Conservation (phyloP, 2,888 invertebrate genomes). For the Anorthoa munda region DNA sequence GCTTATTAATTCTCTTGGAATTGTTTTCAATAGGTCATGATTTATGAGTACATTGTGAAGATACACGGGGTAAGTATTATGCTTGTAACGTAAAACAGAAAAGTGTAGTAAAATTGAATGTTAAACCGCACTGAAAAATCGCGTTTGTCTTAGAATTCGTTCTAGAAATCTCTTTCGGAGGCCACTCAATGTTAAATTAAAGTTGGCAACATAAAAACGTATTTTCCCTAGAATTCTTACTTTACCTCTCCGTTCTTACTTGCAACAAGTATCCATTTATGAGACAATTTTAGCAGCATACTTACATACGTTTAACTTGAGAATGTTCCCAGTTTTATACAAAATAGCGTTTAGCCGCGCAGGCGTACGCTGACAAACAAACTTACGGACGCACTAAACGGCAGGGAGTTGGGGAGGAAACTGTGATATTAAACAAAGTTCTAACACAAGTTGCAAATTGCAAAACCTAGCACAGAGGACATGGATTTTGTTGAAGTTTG, state of each 20-base stretch:
- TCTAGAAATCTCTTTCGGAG: too few relatives aligned
- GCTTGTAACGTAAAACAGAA: too few relatives aligned
- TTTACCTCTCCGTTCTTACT: background rate
- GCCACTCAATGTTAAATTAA: too few relatives aligned
- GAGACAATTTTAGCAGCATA: background rate
- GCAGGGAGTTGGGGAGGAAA: conserved; percentile 1
- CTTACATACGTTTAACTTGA: background rate
- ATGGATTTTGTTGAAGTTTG: conserved; percentile 16
- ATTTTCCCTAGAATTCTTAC: too few relatives aligned
- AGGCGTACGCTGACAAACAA: conserved; percentile 16
- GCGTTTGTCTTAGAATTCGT: too few relatives aligned
- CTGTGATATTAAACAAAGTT: conserved; percentile 56
- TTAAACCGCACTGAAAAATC: too few relatives aligned
- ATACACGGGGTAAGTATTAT: too few relatives aligned
- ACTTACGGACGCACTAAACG: conserved; percentile 41
- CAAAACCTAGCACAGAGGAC: conserved; percentile 33
- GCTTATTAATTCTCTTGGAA: background rate
- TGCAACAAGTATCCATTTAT: background rate
- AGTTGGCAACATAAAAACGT: too few relatives aligned
- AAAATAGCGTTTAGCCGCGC: background rate
- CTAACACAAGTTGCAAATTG: conserved; percentile 56
- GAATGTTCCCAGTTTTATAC: background rate
- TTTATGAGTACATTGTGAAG: too few relatives aligned
- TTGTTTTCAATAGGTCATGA: background rate
- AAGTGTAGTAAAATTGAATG: too few relatives aligned